Evolutionary conservation across 2,888 invertebrate genomes (phyloP), one percentile per base, ranked within the genome.

Genomic region (Sepioteuthis lessoniana): DNA sequence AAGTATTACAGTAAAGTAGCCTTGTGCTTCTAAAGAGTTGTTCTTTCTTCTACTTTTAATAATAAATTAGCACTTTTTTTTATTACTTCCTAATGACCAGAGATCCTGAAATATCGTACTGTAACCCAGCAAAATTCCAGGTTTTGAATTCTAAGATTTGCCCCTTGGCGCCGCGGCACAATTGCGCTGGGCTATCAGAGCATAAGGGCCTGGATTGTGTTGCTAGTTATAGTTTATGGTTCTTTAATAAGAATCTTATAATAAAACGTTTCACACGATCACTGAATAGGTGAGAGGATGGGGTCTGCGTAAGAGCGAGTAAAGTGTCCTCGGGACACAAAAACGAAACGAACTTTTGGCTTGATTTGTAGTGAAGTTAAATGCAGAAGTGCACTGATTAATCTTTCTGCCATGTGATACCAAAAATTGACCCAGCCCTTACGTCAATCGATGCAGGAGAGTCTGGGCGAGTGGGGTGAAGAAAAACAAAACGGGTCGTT

Each of bases 181-280:
- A 4, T 35, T 76, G 13, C 16, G 76, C 8, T 19, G n/a, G 76
- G 13, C 76, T 76, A 76, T 76, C 76, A 76, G 76, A 76, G 76
- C 76, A 76, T 19, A 35, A 35, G 13, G 76, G 3, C 25, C n/a
- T 4, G 76, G n/a, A 76, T 76, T 76, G 76, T 76, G 76, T 35
- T 19, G n/a, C 76, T 76, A 76, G n/a, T 76, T 76, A 76, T 76
- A 76, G n/a, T 76, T 76, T 76, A 76, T 76, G 76, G 76, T 76
- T 25, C n/a, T 76, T 76, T 76, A 76, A 76, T 76, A 76, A 13
- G 76, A n/a, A n/a, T n/a, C 76, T 76, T n/a, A 76, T 76, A n/a
- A 10, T 35, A 76, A 76, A 76, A n/a, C 5, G n/a, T 35, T 35
- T 76, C 19, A 76, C n/a, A 76, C n/a, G 76, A 76, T 76, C 35